Conservation (phyloP, 2,113 vertebrate species). For the Gracilinanus agilis region DNA sequence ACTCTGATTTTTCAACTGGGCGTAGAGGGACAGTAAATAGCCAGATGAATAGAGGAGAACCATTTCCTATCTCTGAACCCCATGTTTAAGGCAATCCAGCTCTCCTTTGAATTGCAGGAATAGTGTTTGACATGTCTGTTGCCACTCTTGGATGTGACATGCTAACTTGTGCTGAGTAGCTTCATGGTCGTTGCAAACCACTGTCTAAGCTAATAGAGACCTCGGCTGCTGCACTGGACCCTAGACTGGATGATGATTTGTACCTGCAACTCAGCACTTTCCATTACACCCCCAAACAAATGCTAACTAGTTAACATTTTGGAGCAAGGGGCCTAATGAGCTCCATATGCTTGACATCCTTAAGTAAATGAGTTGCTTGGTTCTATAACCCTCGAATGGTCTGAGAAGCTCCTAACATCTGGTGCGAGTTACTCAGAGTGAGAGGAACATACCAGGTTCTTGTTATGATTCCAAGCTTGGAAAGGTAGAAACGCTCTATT, state of each 20-base stretch:
- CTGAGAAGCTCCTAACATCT: constrained; percentile 72
- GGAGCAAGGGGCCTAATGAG: constrained; percentile 69
- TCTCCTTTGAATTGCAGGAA: not conserved
- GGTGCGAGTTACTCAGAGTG: constrained; percentile 70
- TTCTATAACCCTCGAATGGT: constrained; percentile 49
- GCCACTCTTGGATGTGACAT: constrained; percentile 1
- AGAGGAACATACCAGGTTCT: constrained; percentile 49
- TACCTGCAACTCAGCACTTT: constrained; percentile 62
- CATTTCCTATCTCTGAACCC: not conserved
- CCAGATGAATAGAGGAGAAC: no score
- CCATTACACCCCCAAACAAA: constrained; percentile 55
- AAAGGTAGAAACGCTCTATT: constrained; percentile 59
- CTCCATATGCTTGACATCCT: constrained; percentile 77
- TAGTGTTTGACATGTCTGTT: not conserved
- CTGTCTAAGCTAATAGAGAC: constrained; percentile 11
- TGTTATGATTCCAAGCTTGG: constrained; percentile 61
- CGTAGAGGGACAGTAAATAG: not conserved
- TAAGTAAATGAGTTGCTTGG: constrained; percentile 58
- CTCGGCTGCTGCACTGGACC: not conserved
- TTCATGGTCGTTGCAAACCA: not conserved
- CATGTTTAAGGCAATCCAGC: not conserved
- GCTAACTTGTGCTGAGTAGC: not conserved
- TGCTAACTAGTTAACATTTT: constrained; percentile 66
- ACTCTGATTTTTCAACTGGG: not conserved
- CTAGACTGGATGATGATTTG: not conserved